Evolutionary conservation across 2,888 invertebrate species (phyloP).

Genomic region (Oasisia sp.): DNA sequence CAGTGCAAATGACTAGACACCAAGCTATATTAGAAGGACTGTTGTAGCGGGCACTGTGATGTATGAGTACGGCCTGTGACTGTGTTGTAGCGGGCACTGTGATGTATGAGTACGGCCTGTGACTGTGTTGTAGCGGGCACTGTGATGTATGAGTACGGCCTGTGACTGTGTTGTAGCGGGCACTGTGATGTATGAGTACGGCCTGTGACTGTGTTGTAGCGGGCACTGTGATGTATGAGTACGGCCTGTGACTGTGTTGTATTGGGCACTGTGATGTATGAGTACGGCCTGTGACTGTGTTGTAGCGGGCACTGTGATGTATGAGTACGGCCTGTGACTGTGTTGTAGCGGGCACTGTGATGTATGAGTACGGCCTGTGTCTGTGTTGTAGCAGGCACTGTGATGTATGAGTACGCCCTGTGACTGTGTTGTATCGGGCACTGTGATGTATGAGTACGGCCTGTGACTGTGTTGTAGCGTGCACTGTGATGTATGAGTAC

Average conservation of each 20-base stretch:
- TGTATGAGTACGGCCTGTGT: slow-evolving; percentile 88
- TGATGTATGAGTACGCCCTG: no score
- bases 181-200: no score
- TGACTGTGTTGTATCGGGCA: slow-evolving; percentile 77
- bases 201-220: no score
- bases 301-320: slow-evolving; percentile 65
- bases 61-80: slow-evolving; percentile 86
- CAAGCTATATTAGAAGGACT: not conserved
- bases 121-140: slow-evolving; percentile 78
- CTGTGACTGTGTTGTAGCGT: slow-evolving; percentile 77
- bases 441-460: slow-evolving; percentile 88
- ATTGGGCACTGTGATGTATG: slow-evolving; percentile 91
- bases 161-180: slow-evolving; percentile 72
- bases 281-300: slow-evolving; percentile 78
- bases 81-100: slow-evolving; percentile 66
- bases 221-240: slow-evolving; percentile 89
- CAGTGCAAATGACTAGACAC: no score
- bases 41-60: slow-evolving; percentile 82
- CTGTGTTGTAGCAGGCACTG: slow-evolving; percentile 66
- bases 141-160: slow-evolving; percentile 88
- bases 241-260: slow-evolving; percentile 74
- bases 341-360: slow-evolving; percentile 79
- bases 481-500: slow-evolving; percentile 87
- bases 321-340: no score
- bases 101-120: no score